Base-by-base conservation (phyloP, 1,140 invertebrate genomes). In the Drosophila busckii region DNA sequence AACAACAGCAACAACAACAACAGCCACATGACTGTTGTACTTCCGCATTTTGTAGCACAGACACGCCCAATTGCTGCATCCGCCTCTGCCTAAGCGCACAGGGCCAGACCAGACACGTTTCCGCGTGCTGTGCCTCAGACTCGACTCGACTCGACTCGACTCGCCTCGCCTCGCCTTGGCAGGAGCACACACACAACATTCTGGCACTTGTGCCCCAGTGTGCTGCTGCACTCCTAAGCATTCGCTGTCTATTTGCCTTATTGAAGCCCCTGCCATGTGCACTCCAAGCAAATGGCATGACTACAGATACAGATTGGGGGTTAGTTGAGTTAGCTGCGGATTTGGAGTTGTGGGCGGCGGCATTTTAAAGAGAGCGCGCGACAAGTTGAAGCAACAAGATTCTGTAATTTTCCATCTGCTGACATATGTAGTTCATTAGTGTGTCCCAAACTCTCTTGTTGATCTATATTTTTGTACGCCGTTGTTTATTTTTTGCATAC, bases 361-460 rank as follows among this genome's bases (percentile, higher is more conserved):
- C 60, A 28, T 38, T 73, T 70, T 58, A 48, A 62, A 65, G 40
- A 35, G 40, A 5, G n/a, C n/a, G n/a, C n/a, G n/a, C n/a, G 32
- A 40, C 34, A 58, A 59, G 25, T 59, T 52, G 34, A 54, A 40
- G 17, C 53, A 53, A 78, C 71, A 75, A 62, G 64, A 70, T 61
- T 75, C 69, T 80, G 69, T 82, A 80, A 82, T 69, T 69, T 69
- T 82, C 65, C 75, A 80, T 68, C 59, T 80, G 73, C 69, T 56
- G 75, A 69, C 75, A 76, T 73, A 82, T 80, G 75, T 82, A 82
- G 75, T 82, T 80, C 75, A 80, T 80, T 80, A 82, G 69, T 49
- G 50, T 31, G 16, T 3, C 10, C 15, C 16, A 32, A 8, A 10
- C 12, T 25, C 13, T 26, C 32, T 31, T 22, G 2, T 22, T 9